Evolutionary conservation across 2,113 vertebrate genomes (phyloP).

Genomic region (Hippocampus guttulatus): DNA sequence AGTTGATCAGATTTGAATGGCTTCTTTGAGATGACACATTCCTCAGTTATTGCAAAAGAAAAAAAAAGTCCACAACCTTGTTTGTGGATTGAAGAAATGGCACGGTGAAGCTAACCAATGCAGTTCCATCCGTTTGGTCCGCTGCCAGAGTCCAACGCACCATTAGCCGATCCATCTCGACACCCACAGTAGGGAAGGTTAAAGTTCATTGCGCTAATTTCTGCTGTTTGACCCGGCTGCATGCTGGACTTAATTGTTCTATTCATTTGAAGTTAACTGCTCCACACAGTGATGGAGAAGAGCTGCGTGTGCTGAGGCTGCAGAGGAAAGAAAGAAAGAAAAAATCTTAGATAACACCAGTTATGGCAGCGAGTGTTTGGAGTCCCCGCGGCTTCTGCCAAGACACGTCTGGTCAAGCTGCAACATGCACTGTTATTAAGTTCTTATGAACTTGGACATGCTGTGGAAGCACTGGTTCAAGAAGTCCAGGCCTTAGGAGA

Average conservation of each 20-base stretch:
- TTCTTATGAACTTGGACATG: slow-evolving; percentile 3
- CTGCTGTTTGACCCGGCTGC: slow-evolving; percentile 45
- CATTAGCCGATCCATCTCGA: slow-evolving; percentile 44
- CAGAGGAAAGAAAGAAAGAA: neutral
- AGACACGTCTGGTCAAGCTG: slow-evolving; percentile 20
- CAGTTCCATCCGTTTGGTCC: slow-evolving; percentile 8
- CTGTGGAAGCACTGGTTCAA: neutral
- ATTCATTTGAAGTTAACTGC: slow-evolving; percentile 44
- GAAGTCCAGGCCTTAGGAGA: neutral
- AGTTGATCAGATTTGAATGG: too few relatives aligned
- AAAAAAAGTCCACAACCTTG: neutral
- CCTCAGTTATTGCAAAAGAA: neutral
- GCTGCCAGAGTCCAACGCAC: slow-evolving; percentile 27
- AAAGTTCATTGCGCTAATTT: slow-evolving; percentile 53
- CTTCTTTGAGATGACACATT: too few relatives aligned
- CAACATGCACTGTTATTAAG: slow-evolving; percentile 3
- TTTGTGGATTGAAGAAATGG: neutral
- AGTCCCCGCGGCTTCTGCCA: slow-evolving; percentile 23
- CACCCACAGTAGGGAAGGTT: slow-evolving; percentile 23
- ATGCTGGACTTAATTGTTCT: slow-evolving; percentile 46
- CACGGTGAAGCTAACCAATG: neutral
- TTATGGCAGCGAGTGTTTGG: neutral
- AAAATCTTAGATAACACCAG: neutral
- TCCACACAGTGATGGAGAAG: slow-evolving; percentile 16
- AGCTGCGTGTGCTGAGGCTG: slow-evolving; percentile 5